Percentiles rank a stretch among this genome's conserved stretches.
phyloP scores from a whole-genome alignment of 2,888 invertebrate species.

The Meloe dianella region DNA sequence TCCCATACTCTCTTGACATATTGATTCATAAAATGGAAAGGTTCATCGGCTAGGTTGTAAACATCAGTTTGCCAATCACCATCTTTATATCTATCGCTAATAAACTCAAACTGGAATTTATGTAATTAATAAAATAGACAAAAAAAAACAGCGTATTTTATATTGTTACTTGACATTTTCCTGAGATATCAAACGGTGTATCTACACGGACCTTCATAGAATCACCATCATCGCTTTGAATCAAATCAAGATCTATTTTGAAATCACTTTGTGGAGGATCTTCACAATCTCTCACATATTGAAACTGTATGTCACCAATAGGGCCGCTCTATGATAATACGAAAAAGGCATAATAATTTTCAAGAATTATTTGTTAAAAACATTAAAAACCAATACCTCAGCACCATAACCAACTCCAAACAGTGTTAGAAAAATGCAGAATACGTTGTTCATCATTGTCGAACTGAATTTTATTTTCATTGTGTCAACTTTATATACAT shows the following conservation, averaged over 20 bases:
- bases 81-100: slow-evolving; percentile 5
- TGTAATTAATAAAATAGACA: background rate
- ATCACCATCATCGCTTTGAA: background rate
- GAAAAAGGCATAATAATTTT: background rate
- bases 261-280: background rate
- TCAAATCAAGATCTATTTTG: background rate
- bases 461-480: too few relatives aligned
- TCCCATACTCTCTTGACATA: background rate
- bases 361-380: too few relatives aligned
- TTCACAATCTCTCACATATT: background rate
- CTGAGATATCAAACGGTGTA: background rate
- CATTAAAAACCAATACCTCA: background rate
- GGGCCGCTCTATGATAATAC: background rate
- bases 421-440: too few relatives aligned
- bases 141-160: too few relatives aligned
- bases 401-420: background rate
- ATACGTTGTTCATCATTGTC: too few relatives aligned
- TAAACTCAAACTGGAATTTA: background rate
- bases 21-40: background rate
- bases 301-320: slow-evolving; percentile 3
- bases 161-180: background rate
- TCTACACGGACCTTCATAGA: background rate
- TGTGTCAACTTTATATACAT: too few relatives aligned
- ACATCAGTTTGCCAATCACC: slow-evolving; percentile 13
- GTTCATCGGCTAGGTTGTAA: background rate